These are phyloP conservation scores for Agrypnus murinus DNA, from an alignment of 2,888 invertebrate genomes.

Conservation along the genomic window DNA sequence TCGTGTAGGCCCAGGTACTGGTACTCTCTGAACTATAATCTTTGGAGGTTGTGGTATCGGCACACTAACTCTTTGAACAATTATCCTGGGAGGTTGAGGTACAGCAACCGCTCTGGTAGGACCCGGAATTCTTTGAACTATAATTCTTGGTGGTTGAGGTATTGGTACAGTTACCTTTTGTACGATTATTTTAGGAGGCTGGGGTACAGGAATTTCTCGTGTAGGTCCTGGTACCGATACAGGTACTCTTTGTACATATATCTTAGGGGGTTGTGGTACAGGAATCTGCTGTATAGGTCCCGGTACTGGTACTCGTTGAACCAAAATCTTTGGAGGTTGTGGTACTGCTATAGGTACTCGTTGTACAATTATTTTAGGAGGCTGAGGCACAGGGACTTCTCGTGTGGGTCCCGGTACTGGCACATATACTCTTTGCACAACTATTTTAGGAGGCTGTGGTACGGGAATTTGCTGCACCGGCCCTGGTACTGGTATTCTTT, in stretches of 20 bases:
- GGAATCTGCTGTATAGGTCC: no score
- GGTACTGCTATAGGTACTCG: neutral
- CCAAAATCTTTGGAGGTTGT: neutral
- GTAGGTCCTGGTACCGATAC: neutral
- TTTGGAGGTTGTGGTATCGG: conserved; percentile 12
- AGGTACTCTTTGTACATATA: no score
- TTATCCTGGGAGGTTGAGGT: neutral
- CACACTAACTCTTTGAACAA: conserved; percentile 6
- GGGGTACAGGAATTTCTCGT: no score
- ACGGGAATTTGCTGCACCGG: conserved; percentile 24
- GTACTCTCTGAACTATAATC: neutral
- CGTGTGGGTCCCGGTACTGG: conserved; percentile 10
- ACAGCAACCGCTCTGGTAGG: neutral
- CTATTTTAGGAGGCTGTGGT: conserved; percentile 9
- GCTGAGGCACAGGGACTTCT: conserved; percentile 7
- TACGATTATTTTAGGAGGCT: no score
- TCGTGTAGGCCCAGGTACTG: neutral
- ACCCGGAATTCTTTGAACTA: no score
- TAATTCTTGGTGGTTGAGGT: no score
- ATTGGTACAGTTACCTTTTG: no score
- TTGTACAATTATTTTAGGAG: neutral
- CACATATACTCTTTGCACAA: conserved; percentile 33
- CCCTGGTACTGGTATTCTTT: conserved; percentile 24
- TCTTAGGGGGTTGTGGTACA: no score
- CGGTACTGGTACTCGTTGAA: neutral